A percentile compares a stretch with the other conserved stretches of the same genome.
phyloP scores from a whole-genome alignment of 30 jellyfish, hydroid and myxozoan genomes.

The Euphysa ruthae region DNA sequence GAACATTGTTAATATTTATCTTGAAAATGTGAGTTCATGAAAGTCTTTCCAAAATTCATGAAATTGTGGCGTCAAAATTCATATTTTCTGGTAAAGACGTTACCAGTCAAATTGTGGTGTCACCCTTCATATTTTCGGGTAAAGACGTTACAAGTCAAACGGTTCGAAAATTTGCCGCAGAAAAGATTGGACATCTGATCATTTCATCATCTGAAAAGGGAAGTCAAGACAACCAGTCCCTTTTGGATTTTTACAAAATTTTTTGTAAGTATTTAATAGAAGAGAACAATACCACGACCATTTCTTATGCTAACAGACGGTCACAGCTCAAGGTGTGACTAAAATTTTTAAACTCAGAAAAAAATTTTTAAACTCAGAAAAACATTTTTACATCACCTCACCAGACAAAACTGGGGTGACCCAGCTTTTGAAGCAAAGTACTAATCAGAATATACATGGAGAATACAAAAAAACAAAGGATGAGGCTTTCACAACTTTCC shows the following conservation, averaged over 20 bases:
- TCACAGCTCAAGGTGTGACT: neutral
- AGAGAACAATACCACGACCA: no score
- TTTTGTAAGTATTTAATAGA: no score
- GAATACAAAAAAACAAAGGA: slow-evolving; percentile 3
- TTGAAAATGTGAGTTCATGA: no score
- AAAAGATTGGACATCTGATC: no score
- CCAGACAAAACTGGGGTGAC: slow-evolving; percentile 34
- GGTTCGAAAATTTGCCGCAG: no score
- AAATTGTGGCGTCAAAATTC: neutral
- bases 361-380: no score
- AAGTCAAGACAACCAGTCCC: no score
- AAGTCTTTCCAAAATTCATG: no score
- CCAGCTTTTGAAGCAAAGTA: slow-evolving; percentile 6
- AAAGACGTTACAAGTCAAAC: neutral
- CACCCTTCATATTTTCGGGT: neutral
- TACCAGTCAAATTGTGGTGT: neutral
- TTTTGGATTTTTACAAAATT: no score
- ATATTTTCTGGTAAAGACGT: neutral
- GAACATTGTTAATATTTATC: no score
- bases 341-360: no score
- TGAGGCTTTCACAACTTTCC: slow-evolving; percentile 18
- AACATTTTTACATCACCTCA: neutral
- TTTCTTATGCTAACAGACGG: neutral
- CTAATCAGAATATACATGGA: slow-evolving; percentile 2
- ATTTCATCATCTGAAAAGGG: no score